A percentile compares a stretch with the other conserved stretches of the same genome.
Evolutionary conservation across 2,113 vertebrate genomes (phyloP).

Genomic region (Channa argus): DNA sequence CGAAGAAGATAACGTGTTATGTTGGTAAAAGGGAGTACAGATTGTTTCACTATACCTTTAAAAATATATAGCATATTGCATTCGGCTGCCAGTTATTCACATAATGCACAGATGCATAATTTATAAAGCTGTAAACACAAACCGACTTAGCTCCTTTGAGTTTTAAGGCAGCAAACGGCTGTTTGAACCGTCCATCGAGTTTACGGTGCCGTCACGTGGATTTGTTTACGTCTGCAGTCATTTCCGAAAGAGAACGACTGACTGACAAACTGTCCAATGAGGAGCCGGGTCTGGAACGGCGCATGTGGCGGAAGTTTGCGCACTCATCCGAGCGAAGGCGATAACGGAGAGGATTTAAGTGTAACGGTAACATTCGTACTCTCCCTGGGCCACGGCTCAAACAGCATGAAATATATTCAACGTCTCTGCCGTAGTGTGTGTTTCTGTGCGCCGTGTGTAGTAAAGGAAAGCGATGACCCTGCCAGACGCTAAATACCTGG

Average conservation of each 20-base stretch:
- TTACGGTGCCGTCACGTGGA: constrained; percentile 72
- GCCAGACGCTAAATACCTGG: constrained; percentile 20
- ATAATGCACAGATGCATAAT: background rate
- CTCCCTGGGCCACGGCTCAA: background rate
- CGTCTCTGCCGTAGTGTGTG: background rate
- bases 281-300: accelerated
- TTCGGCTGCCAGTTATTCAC: background rate
- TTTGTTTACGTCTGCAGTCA: constrained; percentile 74
- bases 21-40: no score
- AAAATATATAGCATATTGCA: no score
- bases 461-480: constrained; percentile 49
- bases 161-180: constrained; percentile 14
- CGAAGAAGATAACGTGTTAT: background rate
- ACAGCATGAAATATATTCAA: constrained; percentile 37
- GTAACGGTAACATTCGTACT: constrained; percentile 43
- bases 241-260: constrained; percentile 63
- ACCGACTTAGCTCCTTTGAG: background rate
- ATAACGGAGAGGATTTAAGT: constrained; percentile 59
- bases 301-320: constrained; percentile 61
- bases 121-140: background rate
- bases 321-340: constrained; percentile 45
- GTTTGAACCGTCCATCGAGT: background rate
- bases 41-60: no score
- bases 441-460: background rate
- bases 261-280: constrained; percentile 49